A percentile compares a stretch with the other conserved stretches of the same genome.
These are phyloP conservation scores for Cantharis lateralis DNA, from an alignment of 2,888 invertebrate genomes.

Conservation along the genomic window DNA sequence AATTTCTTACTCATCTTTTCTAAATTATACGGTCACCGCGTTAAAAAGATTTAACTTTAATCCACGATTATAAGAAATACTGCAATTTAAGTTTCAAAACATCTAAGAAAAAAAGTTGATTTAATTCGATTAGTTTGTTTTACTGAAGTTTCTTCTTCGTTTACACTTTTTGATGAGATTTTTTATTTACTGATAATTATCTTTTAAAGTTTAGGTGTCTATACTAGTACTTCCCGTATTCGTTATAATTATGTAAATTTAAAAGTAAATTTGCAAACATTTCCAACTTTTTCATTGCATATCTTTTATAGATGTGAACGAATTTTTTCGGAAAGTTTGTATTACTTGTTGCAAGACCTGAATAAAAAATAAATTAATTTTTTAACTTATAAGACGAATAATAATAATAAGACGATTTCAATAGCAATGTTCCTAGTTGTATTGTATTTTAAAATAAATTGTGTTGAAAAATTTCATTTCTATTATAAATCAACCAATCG, in stretches of 20 bases:
- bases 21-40: slow-evolving; percentile 25
- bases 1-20: slow-evolving; percentile 17
- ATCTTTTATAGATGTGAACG: background rate
- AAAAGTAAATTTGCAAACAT: background rate
- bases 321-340: background rate
- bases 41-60: slow-evolving; percentile 24
- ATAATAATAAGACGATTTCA: background rate
- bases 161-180: slow-evolving; percentile 29
- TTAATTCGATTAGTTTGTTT: slow-evolving; percentile 30
- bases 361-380: background rate
- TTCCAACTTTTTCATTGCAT: background rate
- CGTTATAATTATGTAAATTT: slow-evolving; percentile 17
- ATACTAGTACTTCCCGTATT: slow-evolving; percentile 4
- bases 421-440: background rate
- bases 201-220: slow-evolving; percentile 26
- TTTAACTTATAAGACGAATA: background rate
- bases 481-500: background rate
- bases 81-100: slow-evolving; percentile 22
- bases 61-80: slow-evolving; percentile 26
- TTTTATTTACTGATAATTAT: slow-evolving; percentile 28
- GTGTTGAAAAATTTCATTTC: background rate
- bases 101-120: slow-evolving; percentile 26
- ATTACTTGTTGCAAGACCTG: background rate
- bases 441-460: background rate
- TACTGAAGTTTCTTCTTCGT: slow-evolving; percentile 27